Evolutionary conservation across 2,113 vertebrate genomes (phyloP).

Genomic region (Proterorhinus semilunaris): DNA sequence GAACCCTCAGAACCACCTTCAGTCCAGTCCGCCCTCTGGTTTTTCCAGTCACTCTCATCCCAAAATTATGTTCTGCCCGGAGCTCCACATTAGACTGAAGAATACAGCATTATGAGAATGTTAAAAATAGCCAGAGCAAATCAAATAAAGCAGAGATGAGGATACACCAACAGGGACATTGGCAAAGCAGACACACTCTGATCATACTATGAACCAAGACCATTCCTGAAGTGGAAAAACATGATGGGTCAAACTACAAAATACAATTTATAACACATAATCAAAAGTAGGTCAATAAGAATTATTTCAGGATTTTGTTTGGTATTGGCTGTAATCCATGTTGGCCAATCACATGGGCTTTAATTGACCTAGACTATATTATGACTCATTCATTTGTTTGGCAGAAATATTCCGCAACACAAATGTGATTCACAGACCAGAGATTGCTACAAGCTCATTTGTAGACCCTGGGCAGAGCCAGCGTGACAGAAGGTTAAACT

Average conservation of each 20-base stretch:
- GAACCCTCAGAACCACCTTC: constrained; percentile 81
- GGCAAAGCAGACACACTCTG: constrained; percentile 30
- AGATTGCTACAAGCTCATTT: no score
- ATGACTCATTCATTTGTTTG: no score
- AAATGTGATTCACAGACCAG: no score
- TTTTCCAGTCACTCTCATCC: constrained; percentile 84
- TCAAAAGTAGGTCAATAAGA: background rate
- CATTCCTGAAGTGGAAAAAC: constrained; percentile 33
- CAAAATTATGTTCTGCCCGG: constrained; percentile 85
- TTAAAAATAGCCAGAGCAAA: constrained; percentile 49
- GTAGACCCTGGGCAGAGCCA: no score
- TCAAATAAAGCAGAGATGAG: constrained; percentile 49
- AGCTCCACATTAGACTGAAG: constrained; percentile 84
- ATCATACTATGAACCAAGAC: constrained; percentile 25
- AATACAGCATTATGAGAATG: constrained; percentile 26
- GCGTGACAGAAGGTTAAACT: no score
- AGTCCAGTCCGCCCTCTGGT: constrained; percentile 87
- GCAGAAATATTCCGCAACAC: no score
- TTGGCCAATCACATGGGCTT: no score
- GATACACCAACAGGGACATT: constrained; percentile 19
- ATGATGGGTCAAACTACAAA: constrained; percentile 20
- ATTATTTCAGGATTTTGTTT: no score
- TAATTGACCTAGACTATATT: no score
- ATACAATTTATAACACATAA: constrained; percentile 9
- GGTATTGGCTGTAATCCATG: no score